Conservation (phyloP, 2,113 vertebrate species). For the Spermophilus dauricus region DNA sequence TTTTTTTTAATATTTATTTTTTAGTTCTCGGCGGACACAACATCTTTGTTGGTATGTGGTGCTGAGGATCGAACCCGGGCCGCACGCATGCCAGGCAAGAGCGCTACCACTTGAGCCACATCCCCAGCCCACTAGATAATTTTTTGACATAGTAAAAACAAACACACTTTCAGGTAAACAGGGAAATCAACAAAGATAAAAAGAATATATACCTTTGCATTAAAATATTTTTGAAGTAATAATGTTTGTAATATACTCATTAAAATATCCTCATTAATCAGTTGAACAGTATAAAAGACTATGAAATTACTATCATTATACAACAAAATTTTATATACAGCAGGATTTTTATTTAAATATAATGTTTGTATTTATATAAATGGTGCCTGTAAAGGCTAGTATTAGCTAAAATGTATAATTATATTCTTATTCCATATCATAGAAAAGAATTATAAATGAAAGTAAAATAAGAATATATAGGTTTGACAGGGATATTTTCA, state of each 20-base stretch:
- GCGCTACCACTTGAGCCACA: too few relatives aligned
- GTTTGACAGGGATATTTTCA: neutral
- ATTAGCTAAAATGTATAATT: neutral
- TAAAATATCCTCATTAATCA: neutral
- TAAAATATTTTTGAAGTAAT: neutral
- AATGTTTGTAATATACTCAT: neutral
- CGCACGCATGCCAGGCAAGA: too few relatives aligned
- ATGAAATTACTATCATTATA: neutral
- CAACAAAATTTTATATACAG: neutral
- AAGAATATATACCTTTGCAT: neutral
- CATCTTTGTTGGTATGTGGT: too few relatives aligned
- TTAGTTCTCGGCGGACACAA: too few relatives aligned
- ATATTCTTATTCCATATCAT: neutral
- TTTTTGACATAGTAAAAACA: slow-evolving; percentile 1
- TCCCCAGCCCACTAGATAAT: neutral
- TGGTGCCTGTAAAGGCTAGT: neutral
- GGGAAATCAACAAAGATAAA: neutral
- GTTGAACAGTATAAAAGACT: neutral
- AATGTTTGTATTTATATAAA: neutral
- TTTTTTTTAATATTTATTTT: too few relatives aligned
- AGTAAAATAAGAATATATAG: neutral
- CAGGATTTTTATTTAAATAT: neutral
- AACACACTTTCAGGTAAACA: neutral
- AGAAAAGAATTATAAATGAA: neutral
- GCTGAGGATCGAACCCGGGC: too few relatives aligned